Percentiles rank a stretch among this genome's conserved stretches.
These are phyloP conservation scores for Alethe diademata DNA, from an alignment of 2,113 vertebrate species.

Conservation along the genomic window DNA sequence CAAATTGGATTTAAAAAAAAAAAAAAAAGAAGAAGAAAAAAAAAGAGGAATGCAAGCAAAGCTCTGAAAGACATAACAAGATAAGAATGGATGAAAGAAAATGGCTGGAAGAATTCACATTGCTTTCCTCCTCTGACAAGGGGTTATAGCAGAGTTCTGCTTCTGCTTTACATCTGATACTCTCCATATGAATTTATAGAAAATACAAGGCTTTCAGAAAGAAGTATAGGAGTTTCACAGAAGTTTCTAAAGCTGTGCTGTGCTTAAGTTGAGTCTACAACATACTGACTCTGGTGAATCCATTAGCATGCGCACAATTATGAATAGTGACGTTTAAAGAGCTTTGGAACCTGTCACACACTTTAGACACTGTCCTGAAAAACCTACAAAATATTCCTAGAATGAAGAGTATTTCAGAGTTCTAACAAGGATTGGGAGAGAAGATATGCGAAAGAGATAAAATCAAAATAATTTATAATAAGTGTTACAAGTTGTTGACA, in stretches of 20 bases:
- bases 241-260: not conserved
- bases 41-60: not conserved
- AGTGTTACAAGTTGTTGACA: not conserved
- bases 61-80: not conserved
- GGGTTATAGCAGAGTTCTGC: not conserved
- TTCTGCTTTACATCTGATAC: not conserved
- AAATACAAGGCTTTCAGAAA: not conserved
- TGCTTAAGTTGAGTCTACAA: not conserved
- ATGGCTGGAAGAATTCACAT: not conserved
- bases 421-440: not conserved
- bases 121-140: not conserved
- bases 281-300: not conserved
- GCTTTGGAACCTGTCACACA: not conserved
- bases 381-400: not conserved
- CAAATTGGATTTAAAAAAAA: not conserved
- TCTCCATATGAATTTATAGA: not conserved
- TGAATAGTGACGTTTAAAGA: not conserved
- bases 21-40: not conserved
- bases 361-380: not conserved
- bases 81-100: not conserved
- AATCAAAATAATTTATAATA: not conserved
- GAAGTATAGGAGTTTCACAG: not conserved
- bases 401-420: not conserved
- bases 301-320: rapidly evolving
- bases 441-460: not conserved